phyloP scores from a whole-genome alignment of 2,113 vertebrate genomes.

The Rhombomys opimus region DNA sequence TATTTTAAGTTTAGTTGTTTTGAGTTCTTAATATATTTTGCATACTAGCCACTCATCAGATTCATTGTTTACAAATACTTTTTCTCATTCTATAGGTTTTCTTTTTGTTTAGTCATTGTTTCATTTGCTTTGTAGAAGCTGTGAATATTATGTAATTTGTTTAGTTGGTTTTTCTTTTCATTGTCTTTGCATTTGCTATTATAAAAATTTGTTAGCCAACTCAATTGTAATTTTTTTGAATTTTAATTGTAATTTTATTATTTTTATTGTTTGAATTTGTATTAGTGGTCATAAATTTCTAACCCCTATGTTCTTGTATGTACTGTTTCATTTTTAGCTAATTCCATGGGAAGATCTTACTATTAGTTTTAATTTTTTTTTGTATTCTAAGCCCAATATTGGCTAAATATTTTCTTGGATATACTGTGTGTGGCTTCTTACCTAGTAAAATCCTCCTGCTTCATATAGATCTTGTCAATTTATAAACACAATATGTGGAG shows the following conservation, averaged over 20 bases:
- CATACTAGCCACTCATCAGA: background rate
- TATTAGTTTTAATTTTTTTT: slow-evolving; percentile 19
- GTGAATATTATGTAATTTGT: background rate
- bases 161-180: background rate
- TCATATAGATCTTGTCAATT: background rate
- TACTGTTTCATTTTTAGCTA: background rate
- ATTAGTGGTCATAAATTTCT: background rate
- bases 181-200: background rate
- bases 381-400: background rate
- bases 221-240: background rate
- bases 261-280: background rate
- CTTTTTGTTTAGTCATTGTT: background rate
- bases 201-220: background rate
- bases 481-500: background rate
- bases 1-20: background rate
- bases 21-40: background rate
- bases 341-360: background rate
- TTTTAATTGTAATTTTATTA: too few species aligned
- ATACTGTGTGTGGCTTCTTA: background rate
- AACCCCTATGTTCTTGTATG: background rate
- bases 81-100: background rate
- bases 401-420: background rate
- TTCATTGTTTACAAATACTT: background rate
- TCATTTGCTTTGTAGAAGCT: background rate
- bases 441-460: background rate